Percentiles rank a stretch among this genome's conserved stretches.
Evolutionary conservation across 2,113 vertebrate genomes (phyloP).

Genomic region (Leucopsar rothschildi): DNA sequence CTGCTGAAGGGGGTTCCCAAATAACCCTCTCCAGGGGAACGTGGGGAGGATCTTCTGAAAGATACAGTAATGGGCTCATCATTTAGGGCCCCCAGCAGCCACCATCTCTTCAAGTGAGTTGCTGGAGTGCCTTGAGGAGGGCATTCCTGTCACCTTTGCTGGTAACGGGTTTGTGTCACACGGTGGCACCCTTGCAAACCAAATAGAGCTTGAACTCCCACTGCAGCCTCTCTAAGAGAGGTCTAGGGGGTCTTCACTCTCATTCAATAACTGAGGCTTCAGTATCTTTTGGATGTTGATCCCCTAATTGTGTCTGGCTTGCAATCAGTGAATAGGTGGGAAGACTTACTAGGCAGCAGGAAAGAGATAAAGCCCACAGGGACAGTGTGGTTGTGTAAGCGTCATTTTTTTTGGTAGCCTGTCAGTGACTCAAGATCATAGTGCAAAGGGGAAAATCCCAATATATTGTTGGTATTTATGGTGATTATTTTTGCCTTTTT

Average conservation of each 20-base stretch:
- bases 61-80: fast-evolving
- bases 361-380: background rate
- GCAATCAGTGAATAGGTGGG: background rate
- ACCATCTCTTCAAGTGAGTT: background rate
- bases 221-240: background rate
- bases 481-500: background rate
- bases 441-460: background rate
- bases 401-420: background rate
- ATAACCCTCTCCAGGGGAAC: background rate
- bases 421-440: background rate
- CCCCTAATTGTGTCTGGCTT: background rate
- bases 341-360: background rate
- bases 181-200: slow-evolving; percentile 32
- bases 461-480: background rate
- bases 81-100: background rate
- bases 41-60: background rate
- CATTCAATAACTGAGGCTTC: background rate
- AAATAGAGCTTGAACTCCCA: background rate
- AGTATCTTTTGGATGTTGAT: background rate
- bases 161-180: background rate
- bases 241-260: background rate
- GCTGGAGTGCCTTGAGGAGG: background rate
- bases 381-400: background rate
- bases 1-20: background rate
- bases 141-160: background rate